Evolutionary conservation across 2,888 invertebrate species (phyloP), one percentile per base, ranked within the genome.

Genomic region (Thalpophila matura): DNA sequence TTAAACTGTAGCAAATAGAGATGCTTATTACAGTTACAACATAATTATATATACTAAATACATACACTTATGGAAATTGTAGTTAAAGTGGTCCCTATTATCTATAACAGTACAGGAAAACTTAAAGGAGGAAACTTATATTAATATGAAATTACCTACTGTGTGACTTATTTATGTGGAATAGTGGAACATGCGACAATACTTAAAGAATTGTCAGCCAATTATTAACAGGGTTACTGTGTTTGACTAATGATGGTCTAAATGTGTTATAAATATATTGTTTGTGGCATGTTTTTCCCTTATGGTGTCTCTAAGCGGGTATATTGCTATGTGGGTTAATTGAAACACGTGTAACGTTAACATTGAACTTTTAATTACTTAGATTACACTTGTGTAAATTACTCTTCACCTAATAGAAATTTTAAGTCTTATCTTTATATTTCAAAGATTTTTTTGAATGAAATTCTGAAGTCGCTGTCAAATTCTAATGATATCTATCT

Each of bases 31-130:
- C n/a, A n/a, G n/a, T n/a, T n/a, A n/a, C n/a, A n/a, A n/a, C n/a
- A n/a, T n/a, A 58, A 43, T 37, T 14, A 18, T 43, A 33, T 38
- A 16, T n/a, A 1, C 24, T 6, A 14, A 37, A 37, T 46, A 10
- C 14, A 27, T 55, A 58, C 46, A 59, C n/a, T 74, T 55, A 74
- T 69, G 46, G 45, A 54, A 78, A 72, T 70, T 63, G 50, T 50
- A 45, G 50, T 24, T 54, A 55, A 70, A 75, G 64, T 62, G 59
- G 50, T 45, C 37, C 27, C 45, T 65, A 68, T 76, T 72, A 77
- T 59, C 12, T 45, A n/a, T 42, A 62, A 57, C 55, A 24, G 73
- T 42, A 65, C 62, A 78, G 68, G 78, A 71, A 78, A 66, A 65
- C 37, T 37, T 33, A 20, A 26, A 61, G 31, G 38, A 74, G 62